These are phyloP conservation scores for Cyprinodon brontotheroides DNA, from an alignment of 2,113 vertebrate genomes.

Conservation along the genomic window DNA sequence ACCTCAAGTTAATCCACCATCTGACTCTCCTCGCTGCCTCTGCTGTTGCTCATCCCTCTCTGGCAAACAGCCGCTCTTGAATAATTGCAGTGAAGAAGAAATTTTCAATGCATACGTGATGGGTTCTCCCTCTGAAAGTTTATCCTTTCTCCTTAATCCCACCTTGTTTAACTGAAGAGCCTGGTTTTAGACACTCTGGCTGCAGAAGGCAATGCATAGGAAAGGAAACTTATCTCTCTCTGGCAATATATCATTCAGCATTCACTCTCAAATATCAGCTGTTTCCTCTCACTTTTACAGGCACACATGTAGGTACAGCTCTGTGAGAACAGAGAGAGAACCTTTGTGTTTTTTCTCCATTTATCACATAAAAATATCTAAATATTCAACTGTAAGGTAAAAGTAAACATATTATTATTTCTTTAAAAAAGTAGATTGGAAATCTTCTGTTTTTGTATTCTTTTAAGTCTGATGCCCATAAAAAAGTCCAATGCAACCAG, in stretches of 20 bases:
- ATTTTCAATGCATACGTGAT: conserved; percentile 85
- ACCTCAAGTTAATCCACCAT: conserved; percentile 66
- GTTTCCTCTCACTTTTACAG: conserved; percentile 9
- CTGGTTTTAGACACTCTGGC: conserved; percentile 41
- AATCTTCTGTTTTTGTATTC: too few species aligned
- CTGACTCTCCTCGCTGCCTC: conserved; percentile 51
- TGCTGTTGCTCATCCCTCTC: conserved; percentile 54
- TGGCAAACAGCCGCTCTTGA: conserved; percentile 75
- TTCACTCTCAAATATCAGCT: conserved; percentile 45
- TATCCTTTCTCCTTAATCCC: conserved; percentile 73
- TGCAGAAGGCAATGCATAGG: conserved; percentile 52
- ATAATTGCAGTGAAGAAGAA: conserved; percentile 81
- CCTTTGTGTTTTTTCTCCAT: not conserved
- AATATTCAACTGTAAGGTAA: not conserved
- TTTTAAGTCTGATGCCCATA: too few species aligned
- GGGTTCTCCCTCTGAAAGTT: conserved; percentile 73
- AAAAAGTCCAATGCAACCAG: too few species aligned
- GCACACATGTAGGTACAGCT: not conserved
- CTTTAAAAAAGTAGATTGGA: too few species aligned
- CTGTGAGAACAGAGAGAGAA: not conserved
- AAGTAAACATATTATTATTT: not conserved
- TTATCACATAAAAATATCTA: not conserved
- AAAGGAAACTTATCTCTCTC: conserved; percentile 49
- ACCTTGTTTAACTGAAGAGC: conserved; percentile 70
- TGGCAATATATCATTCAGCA: conserved; percentile 42